Evolutionary conservation across 2,888 invertebrate genomes (phyloP).

Genomic region (Tenthredo livida): DNA sequence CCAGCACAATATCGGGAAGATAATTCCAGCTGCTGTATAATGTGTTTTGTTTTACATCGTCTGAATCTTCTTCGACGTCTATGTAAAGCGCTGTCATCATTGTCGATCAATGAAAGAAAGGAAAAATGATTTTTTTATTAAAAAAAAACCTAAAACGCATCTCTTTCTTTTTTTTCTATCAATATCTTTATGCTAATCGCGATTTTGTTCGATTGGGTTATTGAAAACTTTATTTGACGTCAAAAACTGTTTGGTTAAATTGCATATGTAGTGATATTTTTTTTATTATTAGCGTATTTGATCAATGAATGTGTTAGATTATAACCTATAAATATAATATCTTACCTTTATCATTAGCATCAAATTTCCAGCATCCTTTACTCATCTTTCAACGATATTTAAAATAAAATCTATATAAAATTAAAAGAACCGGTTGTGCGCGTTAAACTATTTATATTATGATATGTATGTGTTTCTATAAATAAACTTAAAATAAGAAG

Average conservation of each 20-base stretch:
- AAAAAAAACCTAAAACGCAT: neutral
- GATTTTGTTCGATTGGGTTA: too few species aligned
- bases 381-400: constrained; percentile 66
- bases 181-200: too few species aligned
- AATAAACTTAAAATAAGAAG: constrained; percentile 63
- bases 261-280: neutral
- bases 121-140: neutral
- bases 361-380: constrained; percentile 74
- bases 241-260: neutral
- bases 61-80: constrained; percentile 76
- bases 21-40: constrained; percentile 83
- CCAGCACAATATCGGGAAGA: constrained; percentile 87
- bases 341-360: constrained; percentile 74
- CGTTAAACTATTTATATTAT: constrained; percentile 61
- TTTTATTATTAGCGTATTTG: neutral
- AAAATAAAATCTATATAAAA: constrained; percentile 22
- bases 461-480: constrained; percentile 63
- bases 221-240: neutral
- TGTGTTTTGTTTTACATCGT: constrained; percentile 74
- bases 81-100: constrained; percentile 78
- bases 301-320: neutral
- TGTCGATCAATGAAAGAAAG: neutral
- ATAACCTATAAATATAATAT: constrained; percentile 52
- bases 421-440: constrained; percentile 53
- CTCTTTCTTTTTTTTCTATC: neutral